Evolutionary conservation across 1,140 invertebrate genomes (phyloP).

Genomic region (Ridgeia piscesae): DNA sequence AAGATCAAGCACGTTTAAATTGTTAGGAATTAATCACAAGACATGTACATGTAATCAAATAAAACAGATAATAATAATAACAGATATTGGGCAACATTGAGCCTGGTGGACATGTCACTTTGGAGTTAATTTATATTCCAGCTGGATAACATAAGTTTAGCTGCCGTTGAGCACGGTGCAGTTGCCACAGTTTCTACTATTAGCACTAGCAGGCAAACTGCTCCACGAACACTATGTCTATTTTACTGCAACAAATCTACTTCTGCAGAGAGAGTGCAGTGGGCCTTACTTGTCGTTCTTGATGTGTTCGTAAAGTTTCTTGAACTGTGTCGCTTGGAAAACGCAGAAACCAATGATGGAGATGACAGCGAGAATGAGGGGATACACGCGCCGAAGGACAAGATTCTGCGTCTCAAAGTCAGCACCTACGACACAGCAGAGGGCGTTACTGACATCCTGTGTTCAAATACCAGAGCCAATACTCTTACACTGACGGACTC

Average conservation of each 20-base stretch:
- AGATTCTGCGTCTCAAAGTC: conserved; percentile 74
- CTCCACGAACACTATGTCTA: neutral
- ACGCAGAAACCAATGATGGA: conserved; percentile 71
- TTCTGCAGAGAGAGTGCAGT: neutral
- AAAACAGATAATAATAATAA: too few relatives aligned
- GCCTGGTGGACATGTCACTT: too few relatives aligned
- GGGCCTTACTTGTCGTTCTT: conserved; percentile 90
- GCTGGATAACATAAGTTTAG: too few relatives aligned
- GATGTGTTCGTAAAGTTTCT: conserved; percentile 94
- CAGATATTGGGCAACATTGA: too few relatives aligned
- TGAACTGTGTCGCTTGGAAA: conserved; percentile 86
- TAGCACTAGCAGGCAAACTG: too few relatives aligned
- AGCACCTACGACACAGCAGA: conserved; percentile 59
- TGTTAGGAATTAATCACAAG: too few relatives aligned
- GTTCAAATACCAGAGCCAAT: neutral
- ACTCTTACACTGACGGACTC: too few relatives aligned
- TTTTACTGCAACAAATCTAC: conserved; percentile 30
- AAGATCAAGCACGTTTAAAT: too few relatives aligned
- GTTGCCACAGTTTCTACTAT: too few relatives aligned
- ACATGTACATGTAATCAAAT: too few relatives aligned
- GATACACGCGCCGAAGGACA: conserved; percentile 87
- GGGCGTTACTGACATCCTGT: neutral
- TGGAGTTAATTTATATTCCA: too few relatives aligned
- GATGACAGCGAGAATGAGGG: conserved; percentile 75
- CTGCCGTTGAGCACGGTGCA: too few relatives aligned